Conservation (phyloP, 2,888 invertebrate genomes). For the Hofmannophila pseudospretella region DNA sequence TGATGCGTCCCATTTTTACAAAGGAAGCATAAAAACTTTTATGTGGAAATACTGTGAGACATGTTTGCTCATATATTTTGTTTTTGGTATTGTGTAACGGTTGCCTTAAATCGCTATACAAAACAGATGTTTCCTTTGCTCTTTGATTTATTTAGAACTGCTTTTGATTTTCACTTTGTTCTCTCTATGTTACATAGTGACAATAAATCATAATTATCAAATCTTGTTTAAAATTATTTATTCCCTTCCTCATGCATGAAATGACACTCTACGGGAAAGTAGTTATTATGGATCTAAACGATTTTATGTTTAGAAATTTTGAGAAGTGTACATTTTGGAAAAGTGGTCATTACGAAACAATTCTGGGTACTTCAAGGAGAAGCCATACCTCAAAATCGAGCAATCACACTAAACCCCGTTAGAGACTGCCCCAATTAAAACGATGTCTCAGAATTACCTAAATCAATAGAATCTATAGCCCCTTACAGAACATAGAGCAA, state of each 20-base stretch:
- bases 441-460: not conserved
- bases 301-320: no score
- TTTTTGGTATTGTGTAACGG: constrained; percentile 41
- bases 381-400: no score
- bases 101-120: constrained; percentile 34
- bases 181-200: not conserved
- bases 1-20: constrained; percentile 45
- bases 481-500: constrained; percentile 22
- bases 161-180: constrained; percentile 18
- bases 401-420: no score
- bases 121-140: constrained; percentile 48
- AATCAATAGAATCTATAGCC: not conserved
- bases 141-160: constrained; percentile 10
- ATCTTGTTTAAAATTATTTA: not conserved
- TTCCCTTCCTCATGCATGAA: no score
- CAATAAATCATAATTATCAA: not conserved
- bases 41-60: constrained; percentile 35
- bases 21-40: constrained; percentile 51
- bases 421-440: no score
- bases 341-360: no score
- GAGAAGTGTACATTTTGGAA: no score
- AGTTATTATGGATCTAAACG: no score
- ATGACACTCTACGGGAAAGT: no score
- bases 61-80: constrained; percentile 38
- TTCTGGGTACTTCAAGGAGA: no score